phyloP scores from a whole-genome alignment of 2,797 vertebrate species.

The Margarornis squamiger region DNA sequence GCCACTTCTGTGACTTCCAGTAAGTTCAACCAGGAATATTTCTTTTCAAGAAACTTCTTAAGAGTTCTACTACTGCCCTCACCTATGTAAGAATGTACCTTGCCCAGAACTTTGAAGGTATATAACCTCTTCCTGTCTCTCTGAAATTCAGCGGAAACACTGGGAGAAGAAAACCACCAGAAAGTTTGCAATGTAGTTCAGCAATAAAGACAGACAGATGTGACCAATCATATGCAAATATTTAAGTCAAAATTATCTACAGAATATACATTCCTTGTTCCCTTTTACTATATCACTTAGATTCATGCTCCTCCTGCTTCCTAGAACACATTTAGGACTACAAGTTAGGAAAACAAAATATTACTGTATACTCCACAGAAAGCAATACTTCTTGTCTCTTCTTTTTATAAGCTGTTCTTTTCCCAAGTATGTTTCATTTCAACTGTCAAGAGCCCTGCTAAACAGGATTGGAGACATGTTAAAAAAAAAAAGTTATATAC shows the following conservation, averaged over 20 bases:
- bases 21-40: background rate
- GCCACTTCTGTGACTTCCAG: background rate
- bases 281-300: background rate
- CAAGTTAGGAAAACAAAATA: background rate
- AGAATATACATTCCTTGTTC: background rate
- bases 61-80: background rate
- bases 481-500: background rate
- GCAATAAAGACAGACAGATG: background rate
- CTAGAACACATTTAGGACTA: background rate
- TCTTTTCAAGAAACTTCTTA: background rate
- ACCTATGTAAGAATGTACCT: background rate
- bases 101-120: background rate
- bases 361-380: background rate
- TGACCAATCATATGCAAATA: background rate
- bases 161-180: background rate
- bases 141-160: background rate
- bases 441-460: background rate
- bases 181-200: background rate
- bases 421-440: background rate
- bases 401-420: background rate
- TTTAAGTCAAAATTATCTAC: background rate
- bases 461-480: background rate
- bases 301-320: background rate
- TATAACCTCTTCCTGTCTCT: background rate
- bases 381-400: background rate